Conservation (phyloP, 1,140 invertebrate species). For the Drosophila lini region DNA sequence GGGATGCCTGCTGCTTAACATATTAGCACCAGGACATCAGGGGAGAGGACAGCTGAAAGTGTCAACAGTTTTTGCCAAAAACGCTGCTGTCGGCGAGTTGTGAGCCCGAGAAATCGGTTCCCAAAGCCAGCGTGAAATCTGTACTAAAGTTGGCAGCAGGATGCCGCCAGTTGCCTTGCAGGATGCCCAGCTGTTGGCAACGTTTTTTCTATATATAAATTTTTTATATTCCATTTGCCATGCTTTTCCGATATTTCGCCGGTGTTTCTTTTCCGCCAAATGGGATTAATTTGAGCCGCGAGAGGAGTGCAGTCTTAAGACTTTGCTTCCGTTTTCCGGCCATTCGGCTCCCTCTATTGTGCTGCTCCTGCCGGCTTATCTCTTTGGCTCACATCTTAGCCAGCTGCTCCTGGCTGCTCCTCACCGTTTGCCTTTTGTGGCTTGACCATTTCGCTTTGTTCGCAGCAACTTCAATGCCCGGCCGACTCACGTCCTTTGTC, state of each 20-base stretch:
- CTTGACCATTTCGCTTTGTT: constrained; percentile 65
- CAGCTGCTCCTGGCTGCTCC: constrained; percentile 39
- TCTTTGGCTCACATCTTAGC: constrained; percentile 45
- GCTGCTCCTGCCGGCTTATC: constrained; percentile 44
- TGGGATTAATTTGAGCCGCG: constrained; percentile 48
- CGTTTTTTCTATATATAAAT: constrained; percentile 7
- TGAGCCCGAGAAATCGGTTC: constrained; percentile 27
- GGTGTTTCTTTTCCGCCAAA: constrained; percentile 57
- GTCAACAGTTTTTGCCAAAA: constrained; percentile 59
- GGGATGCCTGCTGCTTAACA: constrained; percentile 69
- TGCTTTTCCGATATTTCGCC: constrained; percentile 26
- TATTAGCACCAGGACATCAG: constrained; percentile 72
- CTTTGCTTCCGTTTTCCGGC: constrained; percentile 24
- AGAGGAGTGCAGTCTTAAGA: constrained; percentile 41
- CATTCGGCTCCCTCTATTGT: constrained; percentile 12
- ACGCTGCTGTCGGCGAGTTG: constrained; percentile 39
- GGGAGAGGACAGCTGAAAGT: constrained; percentile 68
- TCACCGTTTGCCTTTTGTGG: constrained; percentile 72
- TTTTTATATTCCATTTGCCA: constrained; percentile 54
- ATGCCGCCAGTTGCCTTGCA: constrained; percentile 26
- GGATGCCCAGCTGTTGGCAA: constrained; percentile 35
- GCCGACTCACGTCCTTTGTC: constrained; percentile 40
- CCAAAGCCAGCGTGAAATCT: constrained; percentile 51
- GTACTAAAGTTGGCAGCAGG: constrained; percentile 53
- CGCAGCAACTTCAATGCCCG: constrained; percentile 35